Evolutionary conservation across 2,797 vertebrate genomes (phyloP).

Genomic region (Poeciliopsis paucimaculata): DNA sequence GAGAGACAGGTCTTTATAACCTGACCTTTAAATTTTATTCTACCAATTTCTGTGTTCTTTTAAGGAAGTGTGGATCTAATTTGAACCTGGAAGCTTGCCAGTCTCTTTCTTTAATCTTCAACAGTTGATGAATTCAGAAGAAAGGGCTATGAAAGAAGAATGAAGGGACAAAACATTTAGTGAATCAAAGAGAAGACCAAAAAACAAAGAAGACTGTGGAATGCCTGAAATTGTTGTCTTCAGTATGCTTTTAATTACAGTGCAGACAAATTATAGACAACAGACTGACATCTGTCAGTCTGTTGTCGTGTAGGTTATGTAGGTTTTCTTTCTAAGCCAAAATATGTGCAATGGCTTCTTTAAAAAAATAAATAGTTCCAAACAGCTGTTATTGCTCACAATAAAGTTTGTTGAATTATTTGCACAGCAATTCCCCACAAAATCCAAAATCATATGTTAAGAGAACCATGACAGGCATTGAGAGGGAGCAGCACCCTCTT

Average conservation of each 20-base stretch:
- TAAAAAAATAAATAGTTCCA: slow-evolving; percentile 7
- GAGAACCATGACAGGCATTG: slow-evolving; percentile 40
- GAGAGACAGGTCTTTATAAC: slow-evolving; percentile 45
- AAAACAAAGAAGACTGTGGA: slow-evolving; percentile 21
- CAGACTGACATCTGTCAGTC: slow-evolving; percentile 31
- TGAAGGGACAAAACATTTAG: slow-evolving; percentile 8
- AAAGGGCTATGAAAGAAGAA: slow-evolving; percentile 24
- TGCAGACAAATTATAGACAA: slow-evolving; percentile 34
- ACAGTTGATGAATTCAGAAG: slow-evolving; percentile 68
- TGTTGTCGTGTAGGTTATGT: slow-evolving; percentile 2
- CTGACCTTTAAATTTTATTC: slow-evolving; percentile 79
- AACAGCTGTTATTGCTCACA: not conserved
- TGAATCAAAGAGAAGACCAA: slow-evolving; percentile 11
- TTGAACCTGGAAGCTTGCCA: slow-evolving; percentile 71
- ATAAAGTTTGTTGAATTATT: slow-evolving; percentile 14
- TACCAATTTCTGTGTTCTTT: slow-evolving; percentile 76
- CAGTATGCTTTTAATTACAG: slow-evolving; percentile 41
- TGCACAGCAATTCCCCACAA: slow-evolving; percentile 26
- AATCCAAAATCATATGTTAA: slow-evolving; percentile 44
- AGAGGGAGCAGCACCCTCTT: slow-evolving; percentile 22
- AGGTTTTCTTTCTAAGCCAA: slow-evolving; percentile 42
- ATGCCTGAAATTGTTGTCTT: slow-evolving; percentile 34
- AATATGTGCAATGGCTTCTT: slow-evolving; percentile 16
- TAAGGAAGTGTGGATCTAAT: slow-evolving; percentile 80
- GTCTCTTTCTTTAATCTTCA: slow-evolving; percentile 76